Base-by-base conservation (phyloP, 2,113 vertebrate species). In the Clupea harengus region DNA sequence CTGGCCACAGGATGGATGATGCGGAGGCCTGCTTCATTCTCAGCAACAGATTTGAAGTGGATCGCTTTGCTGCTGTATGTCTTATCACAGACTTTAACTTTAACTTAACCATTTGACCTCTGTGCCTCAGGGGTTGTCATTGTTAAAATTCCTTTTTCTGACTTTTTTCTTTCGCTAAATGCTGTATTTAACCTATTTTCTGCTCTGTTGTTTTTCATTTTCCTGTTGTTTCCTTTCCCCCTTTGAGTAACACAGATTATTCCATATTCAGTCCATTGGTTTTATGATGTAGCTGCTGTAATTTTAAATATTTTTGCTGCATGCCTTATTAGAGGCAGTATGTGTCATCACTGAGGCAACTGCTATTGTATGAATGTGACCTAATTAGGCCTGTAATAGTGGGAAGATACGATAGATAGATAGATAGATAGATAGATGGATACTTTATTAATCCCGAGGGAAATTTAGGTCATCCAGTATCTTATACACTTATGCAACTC, bases 11-110 rank as follows among this genome's bases (percentile, higher is more conserved):
- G 92, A 96, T 96, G 94, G 96, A 96, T 89, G 95, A 96, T 89
- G 96, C 95, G 5, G 95, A 96, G 90, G 95, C 95, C 92, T 96
- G 96, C 91, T 96, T 96, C 87, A 96, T 96, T 91, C 95, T 96
- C 92, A 96, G 95, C 86, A 96, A 96, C 93, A 93, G 96, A 39
- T 96, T 96, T 91, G 96, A 96, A 92, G 95, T 95, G 93, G 96
- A 96, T 87, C 95, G 96, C 85, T 95, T 96, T 8, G 96, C 96
- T 28, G 96, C 96, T 87, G 96, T 96, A 96, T 13, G 96, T 93
- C 90, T 18, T 32, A 52, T 45, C 54, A 15, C 22, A 49, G 4
- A 39, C 13, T 78, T 78, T 39, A 17, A 39, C 13, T 78, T 78
- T 39, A 17, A 39, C 11, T 39, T 5, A 32, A 78, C 10, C 0